Evolutionary conservation across 2,888 invertebrate genomes (phyloP).

Genomic region (Macaria liturata): DNA sequence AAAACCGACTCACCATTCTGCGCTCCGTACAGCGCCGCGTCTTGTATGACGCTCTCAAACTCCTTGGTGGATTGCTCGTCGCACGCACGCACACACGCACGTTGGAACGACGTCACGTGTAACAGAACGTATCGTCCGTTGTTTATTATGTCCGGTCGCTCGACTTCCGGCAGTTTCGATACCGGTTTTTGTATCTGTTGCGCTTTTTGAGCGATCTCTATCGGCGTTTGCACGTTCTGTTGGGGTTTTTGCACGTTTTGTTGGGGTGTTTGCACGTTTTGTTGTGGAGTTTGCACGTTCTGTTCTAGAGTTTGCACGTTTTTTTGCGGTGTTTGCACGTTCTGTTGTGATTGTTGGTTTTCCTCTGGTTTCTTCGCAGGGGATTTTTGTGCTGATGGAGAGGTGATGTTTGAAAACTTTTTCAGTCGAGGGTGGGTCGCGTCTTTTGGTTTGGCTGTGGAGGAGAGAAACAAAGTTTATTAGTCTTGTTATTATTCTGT

Average conservation of each 20-base stretch:
- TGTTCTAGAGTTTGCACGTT: neutral
- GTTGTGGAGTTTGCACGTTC: neutral
- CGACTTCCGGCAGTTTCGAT: conserved; percentile 41
- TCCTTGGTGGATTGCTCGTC: conserved; percentile 26
- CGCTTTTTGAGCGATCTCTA: neutral
- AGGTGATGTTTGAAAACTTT: no score
- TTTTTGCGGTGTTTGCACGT: no score
- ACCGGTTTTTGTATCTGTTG: neutral
- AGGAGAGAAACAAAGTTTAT: no score
- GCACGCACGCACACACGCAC: conserved; percentile 46
- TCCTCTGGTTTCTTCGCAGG: no score
- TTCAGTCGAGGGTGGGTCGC: no score
- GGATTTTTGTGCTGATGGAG: no score
- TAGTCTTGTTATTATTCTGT: no score
- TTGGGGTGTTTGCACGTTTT: neutral
- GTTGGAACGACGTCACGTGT: conserved; percentile 42
- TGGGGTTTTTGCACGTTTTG: no score
- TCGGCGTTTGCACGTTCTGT: neutral
- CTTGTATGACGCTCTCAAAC: conserved; percentile 51
- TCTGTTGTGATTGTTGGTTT: no score
- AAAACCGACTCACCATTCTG: conserved; percentile 4
- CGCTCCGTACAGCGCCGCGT: conserved; percentile 44
- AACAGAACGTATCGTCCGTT: conserved; percentile 48
- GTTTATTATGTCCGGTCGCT: conserved; percentile 46
- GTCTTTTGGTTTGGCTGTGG: no score